Base-by-base conservation (phyloP, 1,140 invertebrate species). In the Megalonaias nervosa region DNA sequence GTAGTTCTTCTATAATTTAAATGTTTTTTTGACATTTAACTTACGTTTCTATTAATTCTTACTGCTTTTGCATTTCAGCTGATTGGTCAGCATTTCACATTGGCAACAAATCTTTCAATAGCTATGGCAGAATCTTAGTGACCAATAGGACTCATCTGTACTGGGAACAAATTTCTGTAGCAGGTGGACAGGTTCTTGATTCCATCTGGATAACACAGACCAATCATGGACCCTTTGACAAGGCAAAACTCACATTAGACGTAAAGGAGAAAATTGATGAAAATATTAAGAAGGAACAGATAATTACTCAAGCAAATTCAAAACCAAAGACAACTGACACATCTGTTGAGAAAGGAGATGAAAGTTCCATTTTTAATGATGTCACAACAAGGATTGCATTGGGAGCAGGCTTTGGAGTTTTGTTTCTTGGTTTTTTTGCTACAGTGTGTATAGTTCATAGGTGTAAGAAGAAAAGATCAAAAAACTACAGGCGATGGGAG, bases 71-170 rank as follows among this genome's bases (percentile, higher is more conserved):
- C 9, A 59, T 76, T 82, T 15, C 77, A 86, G 84, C 67, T 23
- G 79, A 74, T 12, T 88, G 86, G 88, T 82, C 84, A 55, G 87
- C 87, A 14, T 83, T 87, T 38, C 71, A 74, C 96, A 97, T 92
- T 97, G 82, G 75, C 16, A 71, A 81, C 38, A 58, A 48, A 21
- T 72, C 81, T 12, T 62, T 87, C 9, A 85, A 99, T 91, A 97
- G 97, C 23, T 99, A 96, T 89, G 95, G 96, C 4, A 92, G 95
- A 78, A 89, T 99, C 87, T 94, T 93, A 81, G 94, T 94, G 1
- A 91, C 93, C 83, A 99, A 99, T 89, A 89, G 85, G n/a, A 96
- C 96, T 14, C 97, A 99, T 92, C 85, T 99, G 12, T 94, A 96
- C 88, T 92, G 98, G 81, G 96, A 98, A 90, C 97, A 99, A 93